Evolutionary conservation across 1,140 invertebrate genomes (phyloP), one percentile per base, ranked within the genome.

Genomic region (Drosophila chauvacae): DNA sequence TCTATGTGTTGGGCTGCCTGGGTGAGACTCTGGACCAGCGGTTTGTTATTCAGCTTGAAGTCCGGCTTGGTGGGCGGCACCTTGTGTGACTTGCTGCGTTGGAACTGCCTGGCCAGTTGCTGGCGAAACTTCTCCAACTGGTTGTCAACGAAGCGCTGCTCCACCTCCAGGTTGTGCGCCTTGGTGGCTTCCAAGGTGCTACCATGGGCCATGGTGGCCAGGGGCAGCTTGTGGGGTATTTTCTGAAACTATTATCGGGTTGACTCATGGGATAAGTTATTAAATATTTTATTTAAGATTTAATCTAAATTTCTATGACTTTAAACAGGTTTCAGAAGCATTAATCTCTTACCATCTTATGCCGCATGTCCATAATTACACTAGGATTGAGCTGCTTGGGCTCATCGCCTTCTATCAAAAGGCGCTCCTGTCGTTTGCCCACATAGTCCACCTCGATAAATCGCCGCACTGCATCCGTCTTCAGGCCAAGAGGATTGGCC

Each of bases 281-380:
- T 23, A 23, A 45, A 45, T 5, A 7, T 23, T 13, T 23, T 0
- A 47, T 23, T 45, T 14, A 5, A 45, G 2, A 45, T 18, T 44
- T 44, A 45, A 20, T 4, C 4, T 11, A 13, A 47, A 23, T 7
- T 23, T 14, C 5, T 11, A 13, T 16, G 0, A n/a, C 3, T 41
- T 41, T 3, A 41, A n/a, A n/a, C 16, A 41, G 39, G 0, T 9
- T 41, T 41, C 7, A 1, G 7, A 23, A 28, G 9, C 14, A 10
- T 33, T 5, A 14, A 10, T 14, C 51, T 16, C 55, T 84, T 51
- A 93, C 92, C 87, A 92, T 86, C 65, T 92, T 77, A 58, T 93
- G 92, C 2, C 92, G 70, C 70, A 92, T 80, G 39, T 92, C 88
- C 92, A 93, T 93, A 7, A 92, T 81, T 0, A 91, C 53, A 44